phyloP scores from a whole-genome alignment of 2,888 invertebrate species.

The Ormyrus pomaceus region DNA sequence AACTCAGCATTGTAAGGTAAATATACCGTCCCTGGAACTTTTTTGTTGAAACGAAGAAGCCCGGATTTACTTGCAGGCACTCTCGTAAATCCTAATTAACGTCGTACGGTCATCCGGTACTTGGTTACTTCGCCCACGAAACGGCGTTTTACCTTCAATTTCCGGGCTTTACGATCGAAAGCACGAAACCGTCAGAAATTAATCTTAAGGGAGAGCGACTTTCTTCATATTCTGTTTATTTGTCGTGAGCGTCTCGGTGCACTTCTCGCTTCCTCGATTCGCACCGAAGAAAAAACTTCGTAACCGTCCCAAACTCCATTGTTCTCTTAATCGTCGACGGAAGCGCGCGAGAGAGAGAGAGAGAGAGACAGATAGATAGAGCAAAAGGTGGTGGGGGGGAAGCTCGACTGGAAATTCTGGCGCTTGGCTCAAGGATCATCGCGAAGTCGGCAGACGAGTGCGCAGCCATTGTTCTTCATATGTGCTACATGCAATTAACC shows the following conservation, averaged over 20 bases:
- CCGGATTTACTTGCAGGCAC: slow-evolving; percentile 46
- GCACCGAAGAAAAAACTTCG: not conserved
- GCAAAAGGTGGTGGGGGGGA: no score
- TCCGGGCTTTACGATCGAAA: slow-evolving; percentile 55
- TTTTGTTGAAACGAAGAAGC: slow-evolving; percentile 36
- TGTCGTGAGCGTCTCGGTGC: not conserved
- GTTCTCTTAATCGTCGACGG: not conserved
- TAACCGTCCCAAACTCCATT: no score
- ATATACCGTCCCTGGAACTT: not conserved
- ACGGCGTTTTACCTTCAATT: slow-evolving; percentile 54
- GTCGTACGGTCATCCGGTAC: slow-evolving; percentile 51
- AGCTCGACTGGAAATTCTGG: no score
- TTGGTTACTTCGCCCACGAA: slow-evolving; percentile 52
- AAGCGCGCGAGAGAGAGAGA: not conserved
- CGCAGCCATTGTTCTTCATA: slow-evolving; percentile 28
- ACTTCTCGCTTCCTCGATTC: not conserved
- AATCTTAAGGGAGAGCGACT: slow-evolving; percentile 35
- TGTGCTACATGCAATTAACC: slow-evolving; percentile 39
- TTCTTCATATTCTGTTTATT: slow-evolving; percentile 47
- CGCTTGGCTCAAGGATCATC: slow-evolving; percentile 25
- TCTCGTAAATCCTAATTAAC: slow-evolving; percentile 58
- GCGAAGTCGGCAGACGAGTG: slow-evolving; percentile 4
- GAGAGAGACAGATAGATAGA: no score
- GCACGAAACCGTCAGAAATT: slow-evolving; percentile 42
- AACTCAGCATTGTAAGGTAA: no score